Conservation (phyloP, 2,888 invertebrate genomes). For the Hesperia comma region DNA sequence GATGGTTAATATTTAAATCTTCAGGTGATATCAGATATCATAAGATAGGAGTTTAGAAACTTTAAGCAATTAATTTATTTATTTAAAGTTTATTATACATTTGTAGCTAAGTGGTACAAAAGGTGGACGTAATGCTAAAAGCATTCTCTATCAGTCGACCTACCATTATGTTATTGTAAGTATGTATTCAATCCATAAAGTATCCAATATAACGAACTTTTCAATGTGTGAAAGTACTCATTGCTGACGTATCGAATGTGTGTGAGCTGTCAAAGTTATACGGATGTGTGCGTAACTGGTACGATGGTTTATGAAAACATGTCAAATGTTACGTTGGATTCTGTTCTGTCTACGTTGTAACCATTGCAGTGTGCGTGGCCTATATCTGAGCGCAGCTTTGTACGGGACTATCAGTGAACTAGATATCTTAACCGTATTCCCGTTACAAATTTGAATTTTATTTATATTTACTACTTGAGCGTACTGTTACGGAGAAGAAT, state of each 20-base stretch:
- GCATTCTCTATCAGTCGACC: too few species aligned
- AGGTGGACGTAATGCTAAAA: too few species aligned
- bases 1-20: too few species aligned
- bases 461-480: constrained; percentile 3
- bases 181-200: too few species aligned
- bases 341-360: constrained; percentile 50
- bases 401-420: constrained; percentile 11
- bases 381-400: constrained; percentile 52
- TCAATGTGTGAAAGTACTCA: background rate
- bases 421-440: background rate
- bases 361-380: constrained; percentile 66
- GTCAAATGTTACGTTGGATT: constrained; percentile 3
- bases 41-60: too few species aligned
- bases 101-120: too few species aligned
- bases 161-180: too few species aligned
- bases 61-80: too few species aligned
- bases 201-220: too few species aligned
- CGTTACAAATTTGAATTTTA: constrained; percentile 1
- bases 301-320: constrained; percentile 7
- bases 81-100: too few species aligned
- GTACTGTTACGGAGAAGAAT: too few species aligned
- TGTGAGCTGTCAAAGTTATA: constrained; percentile 14
- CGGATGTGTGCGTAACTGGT: constrained; percentile 5
- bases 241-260: constrained; percentile 8
- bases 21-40: too few species aligned